A percentile compares a stretch with the other conserved stretches of the same genome.
Conservation (phyloP, 64 coral and sea anemone genomes). For the Pachyseris speciosa region DNA sequence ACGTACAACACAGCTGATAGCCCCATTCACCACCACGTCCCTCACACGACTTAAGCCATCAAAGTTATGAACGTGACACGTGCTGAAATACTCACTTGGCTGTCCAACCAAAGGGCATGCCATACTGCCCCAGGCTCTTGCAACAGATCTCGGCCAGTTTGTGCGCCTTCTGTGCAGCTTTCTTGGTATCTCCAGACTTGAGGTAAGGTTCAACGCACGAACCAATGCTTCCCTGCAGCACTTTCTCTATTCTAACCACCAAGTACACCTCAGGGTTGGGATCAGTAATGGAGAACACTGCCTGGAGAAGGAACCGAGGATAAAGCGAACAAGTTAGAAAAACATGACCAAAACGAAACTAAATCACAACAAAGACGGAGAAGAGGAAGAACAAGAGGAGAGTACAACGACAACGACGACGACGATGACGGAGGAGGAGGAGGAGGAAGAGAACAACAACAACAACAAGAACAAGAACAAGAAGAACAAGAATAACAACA, state of each 20-base stretch:
- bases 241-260: constrained; percentile 95
- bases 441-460: no score
- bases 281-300: constrained; percentile 68
- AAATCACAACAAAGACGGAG: no score
- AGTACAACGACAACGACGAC: no score
- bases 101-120: constrained; percentile 93
- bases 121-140: constrained; percentile 77
- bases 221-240: constrained; percentile 89
- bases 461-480: no score
- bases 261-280: constrained; percentile 87
- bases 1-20: no score
- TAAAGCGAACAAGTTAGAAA: not conserved
- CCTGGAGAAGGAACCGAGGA: not conserved
- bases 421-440: no score
- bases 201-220: constrained; percentile 91
- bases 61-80: no score
- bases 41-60: no score
- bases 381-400: no score
- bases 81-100: constrained; percentile 65
- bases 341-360: not conserved
- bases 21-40: no score
- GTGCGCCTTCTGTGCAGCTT: constrained; percentile 77
- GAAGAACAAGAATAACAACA: no score
- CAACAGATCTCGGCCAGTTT: constrained; percentile 93
- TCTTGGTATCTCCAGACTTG: constrained; percentile 92